Base-by-base conservation (phyloP, 2,888 invertebrate species). In the Lithodes maja region DNA sequence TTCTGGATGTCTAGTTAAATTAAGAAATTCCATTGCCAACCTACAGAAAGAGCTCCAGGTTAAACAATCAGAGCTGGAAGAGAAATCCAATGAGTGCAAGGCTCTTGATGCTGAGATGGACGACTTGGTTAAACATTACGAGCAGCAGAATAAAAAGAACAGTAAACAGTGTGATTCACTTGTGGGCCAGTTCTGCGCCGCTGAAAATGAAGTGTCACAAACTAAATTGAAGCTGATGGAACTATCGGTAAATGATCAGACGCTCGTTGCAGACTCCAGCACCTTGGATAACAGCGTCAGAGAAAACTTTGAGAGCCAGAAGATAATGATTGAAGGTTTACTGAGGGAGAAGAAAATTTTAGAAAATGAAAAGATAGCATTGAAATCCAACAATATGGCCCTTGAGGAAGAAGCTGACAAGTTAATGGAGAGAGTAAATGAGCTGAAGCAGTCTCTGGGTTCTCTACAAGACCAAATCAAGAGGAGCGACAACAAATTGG, bases 31-130 rank as follows among this genome's bases (percentile, higher is more conserved):
- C n/a, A n/a, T 71, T 71, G 71, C 17, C 12, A 12, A 71, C 5
- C 49, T 81, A n/a, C n/a, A 17, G 17, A 61, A 81, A 81, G 68
- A 71, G n/a, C 12, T 71, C 12, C 61, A 61, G 61, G 12, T 12
- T 12, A 7, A 7, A 61, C 5, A 61, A 61, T 5, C 61, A 5
- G 12, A 12, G 12, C 61, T 61, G 5, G 61, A 61, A 12, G 61
- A 61, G 61, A 75, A 54, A 53, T 7, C 50, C 3, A 12, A 83
- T n/a, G 71, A 52, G 12, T 71, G 71, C 12, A 17, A 75, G 61
- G 87, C 55, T 49, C 55, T 83, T 50, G 55, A 90, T 71, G 83
- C 61, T 55, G 90, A 90, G 69, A 82, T 86, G 83, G 90, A 90
- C 49, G 86, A 86, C 15, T 68, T 83, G 5, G 86, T 90, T 3